A percentile compares a stretch with the other conserved stretches of the same genome.
Evolutionary conservation across 2,888 invertebrate species (phyloP).

Genomic region (Athalia rosae): DNA sequence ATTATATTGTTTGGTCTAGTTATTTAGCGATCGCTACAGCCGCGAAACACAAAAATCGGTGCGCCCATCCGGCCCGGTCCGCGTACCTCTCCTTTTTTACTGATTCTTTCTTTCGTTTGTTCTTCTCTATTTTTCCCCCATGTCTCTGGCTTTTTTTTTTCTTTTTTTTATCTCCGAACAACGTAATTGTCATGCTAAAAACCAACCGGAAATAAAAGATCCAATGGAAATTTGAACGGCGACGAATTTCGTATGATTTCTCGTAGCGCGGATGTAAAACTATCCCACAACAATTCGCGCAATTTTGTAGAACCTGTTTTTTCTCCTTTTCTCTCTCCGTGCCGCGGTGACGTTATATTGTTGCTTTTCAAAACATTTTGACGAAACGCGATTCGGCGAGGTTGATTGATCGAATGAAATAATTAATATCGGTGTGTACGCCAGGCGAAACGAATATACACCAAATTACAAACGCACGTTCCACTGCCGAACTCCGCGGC

Average conservation of each 20-base stretch:
- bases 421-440: too few relatives aligned
- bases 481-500: not conserved
- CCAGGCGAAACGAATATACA: too few relatives aligned
- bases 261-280: not conserved
- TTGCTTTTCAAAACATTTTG: too few relatives aligned
- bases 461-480: too few relatives aligned
- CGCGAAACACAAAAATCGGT: constrained; percentile 13
- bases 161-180: too few relatives aligned
- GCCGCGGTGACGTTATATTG: too few relatives aligned
- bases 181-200: constrained; percentile 31
- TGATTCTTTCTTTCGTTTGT: not conserved
- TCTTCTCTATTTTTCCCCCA: too few relatives aligned
- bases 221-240: not conserved
- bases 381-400: too few relatives aligned
- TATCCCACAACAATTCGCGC: not conserved
- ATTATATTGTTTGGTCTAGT: constrained; percentile 8
- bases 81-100: not conserved
- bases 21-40: not conserved
- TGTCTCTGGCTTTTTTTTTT: not conserved
- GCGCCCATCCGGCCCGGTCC: constrained; percentile 30
- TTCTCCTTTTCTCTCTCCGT: not conserved
- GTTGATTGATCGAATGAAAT: too few relatives aligned
- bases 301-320: not conserved
- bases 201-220: constrained; percentile 24
- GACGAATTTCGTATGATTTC: constrained; percentile 5